phyloP scores from a whole-genome alignment of 2,113 vertebrate species.

The Myrmecobius fasciatus region DNA sequence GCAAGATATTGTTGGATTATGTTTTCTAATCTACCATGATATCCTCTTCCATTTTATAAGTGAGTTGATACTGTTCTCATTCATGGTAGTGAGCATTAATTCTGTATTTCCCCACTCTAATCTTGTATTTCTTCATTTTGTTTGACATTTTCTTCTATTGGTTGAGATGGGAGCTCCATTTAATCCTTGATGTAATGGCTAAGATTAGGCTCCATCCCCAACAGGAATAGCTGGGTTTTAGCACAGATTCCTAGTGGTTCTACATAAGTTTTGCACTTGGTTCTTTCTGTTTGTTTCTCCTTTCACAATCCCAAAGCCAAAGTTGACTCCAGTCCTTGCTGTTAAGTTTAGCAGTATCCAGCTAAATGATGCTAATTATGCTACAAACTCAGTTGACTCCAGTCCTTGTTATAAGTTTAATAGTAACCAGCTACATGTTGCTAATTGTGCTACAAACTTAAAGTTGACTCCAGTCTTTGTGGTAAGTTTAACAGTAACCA shows the following conservation, averaged over 20 bases:
- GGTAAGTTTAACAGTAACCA: too few relatives aligned
- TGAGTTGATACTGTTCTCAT: neutral
- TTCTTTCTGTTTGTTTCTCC: neutral
- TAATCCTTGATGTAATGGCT: neutral
- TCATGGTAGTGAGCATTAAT: neutral
- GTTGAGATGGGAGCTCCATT: neutral
- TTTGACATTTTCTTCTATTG: neutral
- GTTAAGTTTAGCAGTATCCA: neutral
- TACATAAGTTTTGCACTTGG: neutral
- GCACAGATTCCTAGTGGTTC: too few relatives aligned
- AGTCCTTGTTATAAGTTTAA: too few relatives aligned
- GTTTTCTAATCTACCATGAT: neutral
- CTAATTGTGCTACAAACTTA: too few relatives aligned
- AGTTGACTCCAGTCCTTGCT: neutral
- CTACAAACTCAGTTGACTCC: neutral
- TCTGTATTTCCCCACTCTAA: neutral
- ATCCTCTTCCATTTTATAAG: neutral
- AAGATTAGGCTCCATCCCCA: too few relatives aligned
- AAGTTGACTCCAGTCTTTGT: too few relatives aligned
- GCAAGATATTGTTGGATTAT: neutral
- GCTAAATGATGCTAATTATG: neutral
- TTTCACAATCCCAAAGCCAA: neutral
- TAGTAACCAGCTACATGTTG: too few relatives aligned
- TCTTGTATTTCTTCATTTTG: neutral
- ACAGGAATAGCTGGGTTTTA: neutral